These are phyloP conservation scores for Fistularia commersonii DNA, from an alignment of 2,797 vertebrate species.

Conservation along the genomic window DNA sequence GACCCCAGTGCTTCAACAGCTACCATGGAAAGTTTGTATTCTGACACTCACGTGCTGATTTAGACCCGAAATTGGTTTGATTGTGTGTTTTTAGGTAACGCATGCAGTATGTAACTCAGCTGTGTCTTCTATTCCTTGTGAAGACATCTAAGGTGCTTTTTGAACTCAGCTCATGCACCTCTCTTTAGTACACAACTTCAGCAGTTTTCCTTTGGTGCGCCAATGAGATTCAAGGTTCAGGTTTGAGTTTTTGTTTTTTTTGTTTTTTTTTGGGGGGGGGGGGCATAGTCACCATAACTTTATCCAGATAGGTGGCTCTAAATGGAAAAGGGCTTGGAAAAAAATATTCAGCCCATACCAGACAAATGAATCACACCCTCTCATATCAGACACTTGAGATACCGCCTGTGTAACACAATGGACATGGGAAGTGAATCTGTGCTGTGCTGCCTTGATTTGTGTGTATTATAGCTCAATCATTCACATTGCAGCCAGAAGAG, in stretches of 20 bases:
- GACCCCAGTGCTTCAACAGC: constrained; percentile 32
- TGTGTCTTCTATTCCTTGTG: constrained; percentile 38
- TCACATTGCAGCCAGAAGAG: constrained; percentile 33
- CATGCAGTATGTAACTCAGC: constrained; percentile 51
- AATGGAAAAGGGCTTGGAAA: constrained; percentile 16
- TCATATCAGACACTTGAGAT: constrained; percentile 22
- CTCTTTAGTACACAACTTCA: constrained; percentile 9
- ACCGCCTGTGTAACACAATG: constrained; percentile 20
- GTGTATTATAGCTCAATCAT: constrained; percentile 50
- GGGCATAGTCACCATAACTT: constrained; percentile 17
- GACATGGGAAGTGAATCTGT: constrained; percentile 30
- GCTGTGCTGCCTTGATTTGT: constrained; percentile 44
- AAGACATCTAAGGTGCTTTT: constrained; percentile 28
- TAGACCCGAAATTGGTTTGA: constrained; percentile 29
- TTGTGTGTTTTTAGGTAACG: constrained; percentile 44
- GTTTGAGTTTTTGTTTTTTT: constrained; percentile 10
- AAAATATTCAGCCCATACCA: constrained; percentile 27
- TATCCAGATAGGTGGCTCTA: constrained; percentile 18
- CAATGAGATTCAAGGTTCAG: constrained; percentile 20
- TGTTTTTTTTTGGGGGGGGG: not conserved
- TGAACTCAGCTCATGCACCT: constrained; percentile 22
- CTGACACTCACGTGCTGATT: constrained; percentile 27
- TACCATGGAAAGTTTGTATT: constrained; percentile 29
- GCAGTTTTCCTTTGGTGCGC: constrained; percentile 22
- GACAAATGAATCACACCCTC: constrained; percentile 27